These are phyloP conservation scores for Psilopsiagon aymara DNA, from an alignment of 2,113 vertebrate species.

Conservation along the genomic window DNA sequence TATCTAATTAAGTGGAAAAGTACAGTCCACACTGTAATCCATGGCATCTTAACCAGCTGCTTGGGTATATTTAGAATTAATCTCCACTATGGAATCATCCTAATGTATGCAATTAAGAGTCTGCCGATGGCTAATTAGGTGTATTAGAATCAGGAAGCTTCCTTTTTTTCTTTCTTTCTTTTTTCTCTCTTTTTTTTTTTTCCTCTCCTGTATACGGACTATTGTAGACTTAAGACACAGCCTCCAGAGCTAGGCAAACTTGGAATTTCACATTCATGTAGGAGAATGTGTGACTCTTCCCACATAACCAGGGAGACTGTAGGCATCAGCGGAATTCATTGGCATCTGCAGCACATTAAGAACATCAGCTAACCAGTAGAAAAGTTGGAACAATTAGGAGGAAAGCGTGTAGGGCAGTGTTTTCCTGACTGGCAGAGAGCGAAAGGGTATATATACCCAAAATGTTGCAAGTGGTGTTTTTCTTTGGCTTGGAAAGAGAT, in stretches of 20 bases:
- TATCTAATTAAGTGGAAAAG: slow-evolving; percentile 97
- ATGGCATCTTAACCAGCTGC: slow-evolving; percentile 93
- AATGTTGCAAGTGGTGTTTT: neutral
- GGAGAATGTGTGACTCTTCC: neutral
- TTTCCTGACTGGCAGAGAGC: neutral
- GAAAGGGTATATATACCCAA: neutral
- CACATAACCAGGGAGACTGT: neutral
- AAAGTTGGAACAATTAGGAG: neutral
- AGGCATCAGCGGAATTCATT: neutral
- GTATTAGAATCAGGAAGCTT: slow-evolving; percentile 93
- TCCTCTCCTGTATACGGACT: neutral
- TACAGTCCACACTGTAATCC: slow-evolving; percentile 93
- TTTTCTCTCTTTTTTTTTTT: neutral
- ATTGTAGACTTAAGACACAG: slow-evolving; percentile 52
- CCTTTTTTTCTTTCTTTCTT: slow-evolving; percentile 38
- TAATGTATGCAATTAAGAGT: slow-evolving; percentile 99
- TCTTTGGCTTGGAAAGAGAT: neutral
- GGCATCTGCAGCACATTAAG: neutral
- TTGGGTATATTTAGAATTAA: slow-evolving; percentile 99
- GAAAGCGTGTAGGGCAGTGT: neutral
- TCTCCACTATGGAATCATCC: slow-evolving; percentile 98
- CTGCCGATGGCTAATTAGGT: slow-evolving; percentile 99
- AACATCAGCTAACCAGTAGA: neutral
- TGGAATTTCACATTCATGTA: neutral
- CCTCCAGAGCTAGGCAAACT: slow-evolving; percentile 49